phyloP scores from a whole-genome alignment of 2,888 invertebrate species.

The Exephanes ischioxanthus region DNA sequence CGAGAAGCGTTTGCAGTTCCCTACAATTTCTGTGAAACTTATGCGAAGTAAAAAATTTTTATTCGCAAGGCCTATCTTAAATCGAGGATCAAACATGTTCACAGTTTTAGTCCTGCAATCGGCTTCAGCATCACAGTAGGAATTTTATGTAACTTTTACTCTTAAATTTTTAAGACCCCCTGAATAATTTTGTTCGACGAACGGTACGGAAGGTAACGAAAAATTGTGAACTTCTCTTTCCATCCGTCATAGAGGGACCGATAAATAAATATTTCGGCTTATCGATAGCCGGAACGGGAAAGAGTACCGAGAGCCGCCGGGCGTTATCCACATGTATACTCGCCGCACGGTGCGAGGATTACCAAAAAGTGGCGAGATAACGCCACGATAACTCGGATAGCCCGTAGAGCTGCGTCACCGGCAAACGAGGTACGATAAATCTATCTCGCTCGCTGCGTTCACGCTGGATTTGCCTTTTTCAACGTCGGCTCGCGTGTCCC shows the following conservation, averaged over 20 bases:
- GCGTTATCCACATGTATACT: conserved; percentile 47
- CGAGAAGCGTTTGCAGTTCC: too few species aligned
- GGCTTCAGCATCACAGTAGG: too few species aligned
- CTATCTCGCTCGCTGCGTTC: conserved; percentile 53
- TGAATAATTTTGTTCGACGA: conserved; percentile 12
- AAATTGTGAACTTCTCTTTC: neutral
- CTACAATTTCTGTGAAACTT: too few species aligned
- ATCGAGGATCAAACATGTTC: too few species aligned
- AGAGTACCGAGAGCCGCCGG: conserved; percentile 19
- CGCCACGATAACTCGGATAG: conserved; percentile 60
- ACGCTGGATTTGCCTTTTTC: conserved; percentile 56
- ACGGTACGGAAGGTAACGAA: neutral
- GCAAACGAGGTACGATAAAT: conserved; percentile 66
- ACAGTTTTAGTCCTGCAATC: too few species aligned
- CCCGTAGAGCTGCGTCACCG: conserved; percentile 53
- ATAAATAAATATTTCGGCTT: conserved; percentile 50
- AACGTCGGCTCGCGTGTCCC: conserved; percentile 30
- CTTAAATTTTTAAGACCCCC: neutral
- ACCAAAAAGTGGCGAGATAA: conserved; percentile 65
- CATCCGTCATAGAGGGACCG: conserved; percentile 15
- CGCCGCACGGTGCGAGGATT: conserved; percentile 55
- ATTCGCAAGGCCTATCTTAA: too few species aligned
- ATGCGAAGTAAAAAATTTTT: too few species aligned
- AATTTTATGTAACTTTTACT: too few species aligned
- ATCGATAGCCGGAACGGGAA: conserved; percentile 36